Base-by-base conservation (phyloP, 2,797 vertebrate species). In the Steatocranus sp. region DNA sequence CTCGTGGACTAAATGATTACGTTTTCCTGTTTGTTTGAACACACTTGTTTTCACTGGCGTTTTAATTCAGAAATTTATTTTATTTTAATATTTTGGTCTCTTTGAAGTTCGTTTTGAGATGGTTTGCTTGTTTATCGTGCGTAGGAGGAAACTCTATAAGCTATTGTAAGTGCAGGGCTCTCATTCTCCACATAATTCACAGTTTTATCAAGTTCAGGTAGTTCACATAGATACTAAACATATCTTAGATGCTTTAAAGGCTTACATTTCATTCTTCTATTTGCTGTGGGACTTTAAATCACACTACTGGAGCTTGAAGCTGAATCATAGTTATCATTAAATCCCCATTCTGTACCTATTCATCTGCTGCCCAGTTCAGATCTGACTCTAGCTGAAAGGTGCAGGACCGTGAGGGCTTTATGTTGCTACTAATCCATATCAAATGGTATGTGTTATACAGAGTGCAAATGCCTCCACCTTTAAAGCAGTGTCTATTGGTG, bases 381-480 rank as follows among this genome's bases (percentile, higher is more conserved):
- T 88, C 51, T 80, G 38, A 89, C 66, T 81, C 75, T 76, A 50
- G 74, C 77, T 84, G 76, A 73, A 74, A 85, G 70, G 61, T 54
- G 56, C 76, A 58, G 54, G 34, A 85, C 81, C 3, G 23, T 11
- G 43, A 73, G 43, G 43, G 25, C 43, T 73, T 48, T 32, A 32
- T 30, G 27, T 48, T 73, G 68, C 41, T 18, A 12, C 10, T 73
- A 73, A 91, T 88, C 77, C 76, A 84, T 87, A 79, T 86, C 56
- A 82, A 91, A 91, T 88, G n/a, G 81, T 85, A 86, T 88, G 41
- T 66, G 54, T 63, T 87, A 83, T 75, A 81, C 78, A 76, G 70
- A 36, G 58, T 50, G 54, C 76, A 90, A 81, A 78, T 82, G 48
- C 46, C 30, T 81, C 48, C 53, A 58, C 43, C 25, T 73, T 81